Base-by-base conservation (phyloP, 2,888 invertebrate genomes). In the Hyposoter didymator region DNA sequence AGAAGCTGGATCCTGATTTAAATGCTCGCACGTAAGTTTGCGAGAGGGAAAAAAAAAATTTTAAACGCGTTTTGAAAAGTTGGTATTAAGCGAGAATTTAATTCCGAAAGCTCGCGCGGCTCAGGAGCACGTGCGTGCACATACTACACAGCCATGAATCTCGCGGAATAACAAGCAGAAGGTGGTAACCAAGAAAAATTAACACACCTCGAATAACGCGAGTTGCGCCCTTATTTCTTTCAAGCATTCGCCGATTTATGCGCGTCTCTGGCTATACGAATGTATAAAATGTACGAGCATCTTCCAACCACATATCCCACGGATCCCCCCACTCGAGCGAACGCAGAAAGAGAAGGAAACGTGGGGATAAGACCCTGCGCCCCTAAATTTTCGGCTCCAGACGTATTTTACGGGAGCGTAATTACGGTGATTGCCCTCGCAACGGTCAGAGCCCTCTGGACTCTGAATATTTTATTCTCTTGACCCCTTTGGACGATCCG, bases 371-470 rank as follows among this genome's bases (percentile, higher is more conserved):
- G 22, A 73, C 17, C 47, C 35, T 62, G 55, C 74, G 73, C 74
- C 62, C 80, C 83, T 85, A 78, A 84, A 82, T 79, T 87, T 87
- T 88, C 76, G 83, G 78, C 39, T 78, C 69, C 70, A 66, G 87
- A 87, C 84, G 86, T 88, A 83, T 89, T 90, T 90, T 89, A 90
- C 89, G 88, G 89, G 87, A 83, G 78, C 87, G 85, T 90, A 91
- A 91, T 91, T 91, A 90, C 89, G 89, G 91, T 89, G 88, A 89
- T 91, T 87, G 84, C 75, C 75, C 82, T 85, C 81, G n/a, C n/a
- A 84, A 75, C 87, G 76, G 78, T 45, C 49, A n/a, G 74, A 39
- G 45, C 72, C 55, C 55, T 52, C 49, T 45, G 59, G 32, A 45
- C 49, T 66, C 43, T 22, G 28, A 70, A 67, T 69, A 73, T 83